These are phyloP conservation scores for Jordanella pulchra DNA, from an alignment of 2,797 vertebrate species.

Conservation along the genomic window DNA sequence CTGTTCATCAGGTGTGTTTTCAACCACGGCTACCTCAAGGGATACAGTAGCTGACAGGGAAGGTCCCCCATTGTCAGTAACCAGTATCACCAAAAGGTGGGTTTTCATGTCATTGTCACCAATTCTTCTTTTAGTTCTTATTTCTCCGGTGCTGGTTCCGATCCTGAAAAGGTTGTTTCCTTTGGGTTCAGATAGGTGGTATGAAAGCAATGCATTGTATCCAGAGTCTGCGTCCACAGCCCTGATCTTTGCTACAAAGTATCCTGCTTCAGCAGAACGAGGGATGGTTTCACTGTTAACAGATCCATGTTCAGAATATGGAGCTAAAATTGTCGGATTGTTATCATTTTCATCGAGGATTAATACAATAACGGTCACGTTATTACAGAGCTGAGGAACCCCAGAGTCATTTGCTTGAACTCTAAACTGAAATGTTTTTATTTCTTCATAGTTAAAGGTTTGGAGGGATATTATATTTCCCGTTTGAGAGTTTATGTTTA, in stretches of 20 bases:
- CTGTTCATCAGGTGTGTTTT: conserved; percentile 39
- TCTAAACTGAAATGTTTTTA: conserved; percentile 61
- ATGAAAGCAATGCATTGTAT: too few relatives aligned
- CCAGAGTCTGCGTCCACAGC: too few relatives aligned
- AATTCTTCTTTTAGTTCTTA: too few relatives aligned
- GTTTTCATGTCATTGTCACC: too few relatives aligned
- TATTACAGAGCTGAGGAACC: conserved; percentile 20
- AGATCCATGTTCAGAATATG: conserved; percentile 14
- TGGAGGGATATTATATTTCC: conserved; percentile 60
- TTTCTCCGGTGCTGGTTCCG: too few relatives aligned
- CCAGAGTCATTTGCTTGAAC: conserved; percentile 55
- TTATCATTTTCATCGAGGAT: conserved; percentile 18
- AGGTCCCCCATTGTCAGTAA: too few relatives aligned
- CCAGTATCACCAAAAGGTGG: too few relatives aligned
- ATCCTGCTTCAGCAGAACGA: conserved; percentile 15
- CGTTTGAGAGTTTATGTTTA: conserved; percentile 65
- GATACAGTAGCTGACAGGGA: conserved; percentile 47
- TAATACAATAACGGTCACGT: background rate
- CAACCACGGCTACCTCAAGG: conserved; percentile 52
- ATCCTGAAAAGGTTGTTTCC: too few relatives aligned
- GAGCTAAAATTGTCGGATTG: background rate
- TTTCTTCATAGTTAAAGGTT: conserved; percentile 70
- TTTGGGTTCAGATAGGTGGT: too few relatives aligned
- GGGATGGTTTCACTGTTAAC: conserved; percentile 20
- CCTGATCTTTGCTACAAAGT: background rate